A percentile compares a stretch with the other conserved stretches of the same genome.
These are phyloP conservation scores for Caenorhabditis sulstoni DNA, from an alignment of 2,888 invertebrate species.

Conservation along the genomic window DNA sequence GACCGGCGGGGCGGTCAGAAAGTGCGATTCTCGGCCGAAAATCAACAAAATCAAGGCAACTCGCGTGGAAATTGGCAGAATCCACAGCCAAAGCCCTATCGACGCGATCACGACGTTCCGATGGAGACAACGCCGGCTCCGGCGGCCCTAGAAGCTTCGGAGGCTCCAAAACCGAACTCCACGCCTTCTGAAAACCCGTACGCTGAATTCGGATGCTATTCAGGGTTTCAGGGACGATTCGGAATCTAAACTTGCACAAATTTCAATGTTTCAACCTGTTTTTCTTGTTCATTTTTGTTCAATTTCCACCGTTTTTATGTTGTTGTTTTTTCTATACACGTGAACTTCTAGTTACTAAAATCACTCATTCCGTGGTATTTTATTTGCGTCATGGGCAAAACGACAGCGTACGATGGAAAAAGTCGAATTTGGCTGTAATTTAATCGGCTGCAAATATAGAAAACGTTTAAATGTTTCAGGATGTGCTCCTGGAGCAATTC, in stretches of 20 bases:
- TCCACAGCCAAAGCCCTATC: constrained; percentile 20
- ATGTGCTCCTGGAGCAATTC: constrained; percentile 36
- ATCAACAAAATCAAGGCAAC: neutral
- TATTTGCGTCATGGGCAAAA: too few species aligned
- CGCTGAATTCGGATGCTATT: constrained; percentile 53
- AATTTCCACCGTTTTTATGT: too few species aligned
- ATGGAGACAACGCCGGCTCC: neutral
- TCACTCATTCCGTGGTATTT: too few species aligned
- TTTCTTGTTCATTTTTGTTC: too few species aligned
- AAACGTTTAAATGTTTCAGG: constrained; percentile 1
- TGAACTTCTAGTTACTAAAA: too few species aligned
- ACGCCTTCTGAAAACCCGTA: constrained; percentile 44
- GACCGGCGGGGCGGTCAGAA: constrained; percentile 33
- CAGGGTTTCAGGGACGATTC: constrained; percentile 36
- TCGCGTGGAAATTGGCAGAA: neutral
- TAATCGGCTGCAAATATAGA: neutral
- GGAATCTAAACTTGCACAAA: constrained; percentile 23
- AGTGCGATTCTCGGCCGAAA: constrained; percentile 27
- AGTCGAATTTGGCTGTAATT: neutral
- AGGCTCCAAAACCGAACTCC: constrained; percentile 2
- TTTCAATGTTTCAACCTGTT: neutral
- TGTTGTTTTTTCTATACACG: too few species aligned
- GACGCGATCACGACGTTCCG: constrained; percentile 16
- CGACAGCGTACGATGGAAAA: too few species aligned
- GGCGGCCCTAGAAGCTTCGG: constrained; percentile 1